These are phyloP conservation scores for Amorpha juglandis DNA, from an alignment of 2,888 invertebrate species.

Conservation along the genomic window DNA sequence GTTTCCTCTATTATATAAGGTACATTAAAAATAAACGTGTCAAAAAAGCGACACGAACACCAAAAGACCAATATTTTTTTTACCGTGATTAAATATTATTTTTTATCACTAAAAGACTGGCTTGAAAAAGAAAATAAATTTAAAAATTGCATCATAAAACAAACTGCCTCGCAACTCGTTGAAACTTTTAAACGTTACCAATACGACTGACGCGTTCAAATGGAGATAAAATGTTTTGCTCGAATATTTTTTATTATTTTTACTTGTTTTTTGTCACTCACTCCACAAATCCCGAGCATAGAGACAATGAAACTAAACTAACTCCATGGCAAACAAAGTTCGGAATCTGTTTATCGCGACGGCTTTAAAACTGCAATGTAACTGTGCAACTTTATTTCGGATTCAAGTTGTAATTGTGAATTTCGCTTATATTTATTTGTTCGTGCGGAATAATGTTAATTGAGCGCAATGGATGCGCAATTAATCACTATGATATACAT, in stretches of 20 bases:
- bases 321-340: conserved; percentile 51
- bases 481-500: background rate
- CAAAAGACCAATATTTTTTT: too few relatives aligned
- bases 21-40: too few relatives aligned
- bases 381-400: conserved; percentile 19
- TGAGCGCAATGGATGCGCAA: background rate
- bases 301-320: conserved; percentile 46
- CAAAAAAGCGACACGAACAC: too few relatives aligned
- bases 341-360: conserved; percentile 56
- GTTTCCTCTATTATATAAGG: background rate
- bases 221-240: conserved; percentile 16
- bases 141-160: background rate
- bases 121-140: background rate
- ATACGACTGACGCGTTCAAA: conserved; percentile 18
- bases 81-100: too few relatives aligned
- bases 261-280: conserved; percentile 32
- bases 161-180: background rate
- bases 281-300: conserved; percentile 29
- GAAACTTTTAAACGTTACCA: conserved; percentile 14
- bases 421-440: background rate
- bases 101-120: too few relatives aligned
- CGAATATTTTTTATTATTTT: conserved; percentile 10
- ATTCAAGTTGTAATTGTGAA: conserved; percentile 9
- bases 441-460: conserved; percentile 2
- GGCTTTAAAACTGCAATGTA: conserved; percentile 48